Evolutionary conservation across 1,140 invertebrate species (phyloP).

Genomic region (Drosophila bipectinata): DNA sequence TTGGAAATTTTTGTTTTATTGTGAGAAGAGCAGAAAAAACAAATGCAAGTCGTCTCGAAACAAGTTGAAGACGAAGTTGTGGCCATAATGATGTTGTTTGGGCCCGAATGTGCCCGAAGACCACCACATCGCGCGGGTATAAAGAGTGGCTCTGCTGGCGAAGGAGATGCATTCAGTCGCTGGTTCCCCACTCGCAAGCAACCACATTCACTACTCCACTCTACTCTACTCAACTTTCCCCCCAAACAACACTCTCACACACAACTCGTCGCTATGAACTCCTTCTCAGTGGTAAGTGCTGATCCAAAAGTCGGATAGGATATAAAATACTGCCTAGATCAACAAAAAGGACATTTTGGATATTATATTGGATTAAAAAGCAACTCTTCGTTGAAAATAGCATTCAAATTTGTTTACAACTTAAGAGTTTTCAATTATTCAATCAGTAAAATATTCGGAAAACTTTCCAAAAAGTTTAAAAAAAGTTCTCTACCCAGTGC

Average conservation of each 20-base stretch:
- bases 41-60: constrained; percentile 45
- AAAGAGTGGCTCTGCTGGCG: constrained; percentile 75
- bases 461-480: too few relatives aligned
- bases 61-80: constrained; percentile 68
- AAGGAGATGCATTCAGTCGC: constrained; percentile 83
- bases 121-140: constrained; percentile 60
- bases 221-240: constrained; percentile 75
- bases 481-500: too few relatives aligned
- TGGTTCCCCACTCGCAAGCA: constrained; percentile 83
- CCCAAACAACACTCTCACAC: constrained; percentile 74
- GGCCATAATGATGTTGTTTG: constrained; percentile 57
- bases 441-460: too few relatives aligned
- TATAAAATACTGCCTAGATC: background rate
- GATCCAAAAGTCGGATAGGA: constrained; percentile 6
- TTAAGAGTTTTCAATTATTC: too few relatives aligned
- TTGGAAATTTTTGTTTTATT: constrained; percentile 66
- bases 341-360: background rate
- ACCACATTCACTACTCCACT: constrained; percentile 81
- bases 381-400: background rate
- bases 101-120: constrained; percentile 40
- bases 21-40: constrained; percentile 55
- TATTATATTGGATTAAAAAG: background rate
- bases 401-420: too few relatives aligned
- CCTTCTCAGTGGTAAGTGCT: constrained; percentile 84
- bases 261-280: constrained; percentile 83